Evolutionary conservation across 2,797 vertebrate genomes (phyloP).

Genomic region (Neomorphus geoffroyi): DNA sequence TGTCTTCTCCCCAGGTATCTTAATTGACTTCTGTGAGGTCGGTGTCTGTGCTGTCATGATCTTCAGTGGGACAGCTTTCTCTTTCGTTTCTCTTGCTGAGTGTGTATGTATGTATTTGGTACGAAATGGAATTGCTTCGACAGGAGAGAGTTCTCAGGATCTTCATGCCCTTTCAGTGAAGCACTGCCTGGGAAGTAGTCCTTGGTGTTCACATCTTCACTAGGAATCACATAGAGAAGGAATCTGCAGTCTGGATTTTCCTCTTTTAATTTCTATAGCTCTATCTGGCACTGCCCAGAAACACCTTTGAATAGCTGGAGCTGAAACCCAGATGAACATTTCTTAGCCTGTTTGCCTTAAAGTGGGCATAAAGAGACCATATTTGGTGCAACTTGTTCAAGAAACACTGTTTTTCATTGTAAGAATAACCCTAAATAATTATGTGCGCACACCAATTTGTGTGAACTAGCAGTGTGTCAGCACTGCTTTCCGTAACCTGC

Average conservation of each 20-base stretch:
- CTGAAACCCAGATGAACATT: neutral
- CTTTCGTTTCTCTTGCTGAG: neutral
- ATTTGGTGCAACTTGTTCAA: neutral
- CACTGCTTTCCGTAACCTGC: neutral
- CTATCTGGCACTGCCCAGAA: neutral
- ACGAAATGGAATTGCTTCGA: neutral
- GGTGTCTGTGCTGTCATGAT: neutral
- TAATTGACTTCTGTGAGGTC: neutral
- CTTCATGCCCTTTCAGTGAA: neutral
- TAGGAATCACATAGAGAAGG: fast-evolving
- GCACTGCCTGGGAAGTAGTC: neutral
- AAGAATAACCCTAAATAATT: neutral
- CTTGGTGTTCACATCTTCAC: neutral
- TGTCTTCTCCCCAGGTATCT: neutral
- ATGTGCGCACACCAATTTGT: neutral
- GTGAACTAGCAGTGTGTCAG: neutral
- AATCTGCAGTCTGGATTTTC: neutral
- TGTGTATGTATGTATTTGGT: neutral
- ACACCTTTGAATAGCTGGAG: neutral
- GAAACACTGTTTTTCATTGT: neutral
- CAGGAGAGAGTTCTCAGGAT: neutral
- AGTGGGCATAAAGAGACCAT: neutral
- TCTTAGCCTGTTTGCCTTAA: neutral
- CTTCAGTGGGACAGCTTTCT: neutral
- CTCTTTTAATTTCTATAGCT: neutral